Conservation (phyloP, 2,113 vertebrate genomes). For the Gobius niger region DNA sequence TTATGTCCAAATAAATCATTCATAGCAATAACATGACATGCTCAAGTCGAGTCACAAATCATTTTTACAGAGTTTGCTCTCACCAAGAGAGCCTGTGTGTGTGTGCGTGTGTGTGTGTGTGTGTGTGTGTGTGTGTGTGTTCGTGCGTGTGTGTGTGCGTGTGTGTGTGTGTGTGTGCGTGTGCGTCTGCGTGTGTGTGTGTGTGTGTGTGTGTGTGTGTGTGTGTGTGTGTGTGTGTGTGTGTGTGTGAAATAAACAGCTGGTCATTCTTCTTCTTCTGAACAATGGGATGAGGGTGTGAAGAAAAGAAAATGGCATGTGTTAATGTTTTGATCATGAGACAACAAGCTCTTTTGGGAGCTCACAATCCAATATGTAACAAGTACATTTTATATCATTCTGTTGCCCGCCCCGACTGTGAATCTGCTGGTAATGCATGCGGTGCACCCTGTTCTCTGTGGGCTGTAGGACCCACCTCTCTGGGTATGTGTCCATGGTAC, state of each 20-base stretch:
- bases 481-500: conserved; percentile 97
- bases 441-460: background rate
- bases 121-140: background rate
- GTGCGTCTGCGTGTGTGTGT: too few relatives aligned
- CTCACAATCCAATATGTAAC: too few relatives aligned
- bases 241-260: too few relatives aligned
- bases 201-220: background rate
- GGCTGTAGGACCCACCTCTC: conserved; percentile 82
- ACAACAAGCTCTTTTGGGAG: too few relatives aligned
- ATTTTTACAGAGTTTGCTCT: background rate
- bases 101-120: background rate
- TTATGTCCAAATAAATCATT: background rate
- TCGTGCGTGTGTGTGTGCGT: background rate
- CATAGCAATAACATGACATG: background rate
- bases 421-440: too few relatives aligned
- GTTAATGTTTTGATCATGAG: too few relatives aligned
- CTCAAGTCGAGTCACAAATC: background rate
- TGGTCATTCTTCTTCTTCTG: too few relatives aligned
- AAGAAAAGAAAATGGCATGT: too few relatives aligned
- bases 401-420: too few relatives aligned
- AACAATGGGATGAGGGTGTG: too few relatives aligned
- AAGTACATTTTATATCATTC: background rate
- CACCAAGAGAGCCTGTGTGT: background rate
- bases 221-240: background rate
- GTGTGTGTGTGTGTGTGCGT: background rate